Percentiles rank a stretch among this genome's conserved stretches.
These are phyloP conservation scores for Megalurothrips usitatus DNA, from an alignment of 2,888 invertebrate genomes.

Conservation along the genomic window DNA sequence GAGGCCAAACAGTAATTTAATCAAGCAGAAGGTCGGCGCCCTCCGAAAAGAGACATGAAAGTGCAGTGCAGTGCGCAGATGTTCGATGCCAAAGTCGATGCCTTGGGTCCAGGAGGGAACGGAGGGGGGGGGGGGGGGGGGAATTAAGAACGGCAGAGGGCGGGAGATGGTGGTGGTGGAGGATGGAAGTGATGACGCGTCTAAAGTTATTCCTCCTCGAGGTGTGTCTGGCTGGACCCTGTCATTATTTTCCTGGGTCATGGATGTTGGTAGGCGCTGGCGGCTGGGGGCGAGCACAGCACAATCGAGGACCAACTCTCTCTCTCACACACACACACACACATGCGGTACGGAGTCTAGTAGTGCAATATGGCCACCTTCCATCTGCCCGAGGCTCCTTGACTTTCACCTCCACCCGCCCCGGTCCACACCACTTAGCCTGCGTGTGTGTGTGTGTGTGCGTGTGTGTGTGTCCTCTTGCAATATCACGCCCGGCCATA, in stretches of 20 bases:
- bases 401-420: neutral
- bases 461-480: neutral
- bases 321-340: neutral
- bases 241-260: too few relatives aligned
- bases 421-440: neutral
- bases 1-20: neutral
- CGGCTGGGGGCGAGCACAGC: neutral
- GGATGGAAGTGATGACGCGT: too few relatives aligned
- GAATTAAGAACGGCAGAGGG: too few relatives aligned
- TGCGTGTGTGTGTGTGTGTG: neutral
- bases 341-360: neutral
- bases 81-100: too few relatives aligned
- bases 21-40: neutral
- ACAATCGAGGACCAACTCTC: too few relatives aligned
- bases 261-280: too few relatives aligned
- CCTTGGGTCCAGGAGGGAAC: too few relatives aligned
- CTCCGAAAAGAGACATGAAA: neutral
- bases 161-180: too few relatives aligned
- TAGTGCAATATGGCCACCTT: neutral
- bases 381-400: neutral
- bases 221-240: too few relatives aligned
- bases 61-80: too few relatives aligned
- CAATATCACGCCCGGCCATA: constrained; percentile 1
- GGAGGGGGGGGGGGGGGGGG: too few relatives aligned
- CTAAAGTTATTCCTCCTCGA: too few relatives aligned